phyloP scores from a whole-genome alignment of 2,113 vertebrate genomes.

The Aix galericulata region DNA sequence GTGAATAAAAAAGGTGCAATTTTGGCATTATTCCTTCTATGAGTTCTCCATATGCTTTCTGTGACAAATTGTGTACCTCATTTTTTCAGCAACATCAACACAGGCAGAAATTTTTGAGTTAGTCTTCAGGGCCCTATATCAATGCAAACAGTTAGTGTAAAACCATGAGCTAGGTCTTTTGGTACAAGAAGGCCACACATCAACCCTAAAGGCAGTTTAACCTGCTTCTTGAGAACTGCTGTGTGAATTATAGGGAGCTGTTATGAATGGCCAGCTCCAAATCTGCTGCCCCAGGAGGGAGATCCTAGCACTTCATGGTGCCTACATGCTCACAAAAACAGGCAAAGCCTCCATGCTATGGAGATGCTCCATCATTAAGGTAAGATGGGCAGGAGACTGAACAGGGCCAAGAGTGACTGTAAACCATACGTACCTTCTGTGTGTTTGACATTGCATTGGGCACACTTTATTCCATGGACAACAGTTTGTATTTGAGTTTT shows the following conservation, averaged over 20 bases:
- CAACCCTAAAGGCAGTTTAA: not conserved
- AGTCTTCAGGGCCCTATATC: not conserved
- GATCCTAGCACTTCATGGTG: not conserved
- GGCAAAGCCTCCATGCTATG: not conserved
- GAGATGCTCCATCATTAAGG: rapidly evolving
- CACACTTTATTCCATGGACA: not conserved
- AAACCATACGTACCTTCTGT: not conserved
- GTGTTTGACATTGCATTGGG: not conserved
- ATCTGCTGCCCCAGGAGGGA: not conserved
- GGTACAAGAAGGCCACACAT: not conserved
- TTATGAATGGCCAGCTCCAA: not conserved
- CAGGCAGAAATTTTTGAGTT: not conserved
- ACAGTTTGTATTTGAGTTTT: not conserved
- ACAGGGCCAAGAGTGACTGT: not conserved
- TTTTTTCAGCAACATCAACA: not conserved
- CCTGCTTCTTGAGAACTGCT: not conserved
- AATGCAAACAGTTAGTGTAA: not conserved
- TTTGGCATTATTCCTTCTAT: not conserved
- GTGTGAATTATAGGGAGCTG: not conserved
- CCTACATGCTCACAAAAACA: rapidly evolving
- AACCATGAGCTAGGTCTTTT: not conserved
- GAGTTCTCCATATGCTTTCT: not conserved
- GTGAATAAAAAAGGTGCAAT: not conserved
- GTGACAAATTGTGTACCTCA: not conserved
- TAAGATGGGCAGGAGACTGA: not conserved